Base-by-base conservation (phyloP, 1,140 invertebrate genomes). In the Fopius arisanus region DNA sequence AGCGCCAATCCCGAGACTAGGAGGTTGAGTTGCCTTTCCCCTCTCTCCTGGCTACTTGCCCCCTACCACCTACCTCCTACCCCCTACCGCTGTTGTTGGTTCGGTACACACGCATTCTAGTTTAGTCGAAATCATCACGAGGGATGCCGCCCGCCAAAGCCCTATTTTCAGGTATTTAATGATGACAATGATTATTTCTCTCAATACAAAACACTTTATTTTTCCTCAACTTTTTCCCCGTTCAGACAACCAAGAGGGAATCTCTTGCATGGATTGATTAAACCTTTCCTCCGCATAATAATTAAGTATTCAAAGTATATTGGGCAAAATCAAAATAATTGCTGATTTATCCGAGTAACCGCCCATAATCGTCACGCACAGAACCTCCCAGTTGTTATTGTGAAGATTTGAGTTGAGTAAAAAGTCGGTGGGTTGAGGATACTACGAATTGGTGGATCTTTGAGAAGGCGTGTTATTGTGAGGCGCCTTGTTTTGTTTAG, bases 1-100 rank as follows among this genome's bases (percentile, higher is more conserved):
- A 62, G 16, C 75, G 70, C 80, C 79, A 79, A 81, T 81, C 78
- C 33, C 68, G 72, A 65, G 41, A 68, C 77, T 59, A 26, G 54
- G 19, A 23, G 26, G 21, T 59, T 59, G 54, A 59, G 54, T 59
- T 59, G 54, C 23, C 21, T 59, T 59, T 48, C 67, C 62, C 73
- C 75, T 78, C 54, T 62, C 62, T 70, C 67, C 59, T n/a, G n/a
- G n/a, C n/a, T n/a, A n/a, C 75, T 74, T 75, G 73, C 74, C 75
- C 43, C 70, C 74, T 67, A 62, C n/a, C n/a, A n/a, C n/a, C n/a
- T n/a, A n/a, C n/a, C n/a, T n/a, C n/a, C n/a, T n/a, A n/a, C n/a
- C n/a, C n/a, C n/a, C n/a, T n/a, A n/a, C n/a, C n/a, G 67, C 43
- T 69, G 62, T 68, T 59, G 21, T 70, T 73, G 59, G 75, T 75